phyloP scores from a whole-genome alignment of 2,888 invertebrate genomes.

The Perizoma flavofasciatum region DNA sequence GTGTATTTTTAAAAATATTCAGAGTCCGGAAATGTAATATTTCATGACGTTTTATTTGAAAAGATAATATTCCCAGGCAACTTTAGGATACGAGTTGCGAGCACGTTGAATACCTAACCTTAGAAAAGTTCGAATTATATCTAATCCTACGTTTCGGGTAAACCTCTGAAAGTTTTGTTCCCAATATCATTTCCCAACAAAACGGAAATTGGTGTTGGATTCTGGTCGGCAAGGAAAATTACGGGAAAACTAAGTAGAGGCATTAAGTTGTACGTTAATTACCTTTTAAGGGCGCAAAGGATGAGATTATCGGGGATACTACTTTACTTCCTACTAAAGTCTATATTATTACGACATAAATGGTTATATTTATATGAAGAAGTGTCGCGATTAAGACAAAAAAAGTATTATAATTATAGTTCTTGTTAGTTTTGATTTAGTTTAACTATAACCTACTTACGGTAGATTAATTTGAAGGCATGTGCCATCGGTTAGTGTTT shows the following conservation, averaged over 20 bases:
- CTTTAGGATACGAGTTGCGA: conserved; percentile 26
- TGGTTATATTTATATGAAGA: conserved; percentile 14
- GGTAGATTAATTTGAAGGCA: too few species aligned
- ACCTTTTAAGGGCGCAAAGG: conserved; percentile 48
- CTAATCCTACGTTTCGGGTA: conserved; percentile 22
- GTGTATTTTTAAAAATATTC: conserved; percentile 2
- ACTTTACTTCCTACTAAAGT: conserved; percentile 38
- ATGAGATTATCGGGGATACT: conserved; percentile 46
- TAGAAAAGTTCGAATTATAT: conserved; percentile 27
- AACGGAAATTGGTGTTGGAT: conserved; percentile 28
- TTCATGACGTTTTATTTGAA: conserved; percentile 8
- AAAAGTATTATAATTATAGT: conserved; percentile 6
- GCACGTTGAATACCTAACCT: conserved; percentile 32
- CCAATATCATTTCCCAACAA: conserved; percentile 23
- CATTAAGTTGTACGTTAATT: conserved; percentile 44
- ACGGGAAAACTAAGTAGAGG: conserved; percentile 36
- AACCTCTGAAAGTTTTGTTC: conserved; percentile 32
- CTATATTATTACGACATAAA: conserved; percentile 36
- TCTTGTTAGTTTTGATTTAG: background rate
- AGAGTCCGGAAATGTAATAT: conserved; percentile 3
- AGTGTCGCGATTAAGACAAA: background rate
- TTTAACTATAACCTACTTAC: too few species aligned
- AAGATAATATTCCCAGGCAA: background rate
- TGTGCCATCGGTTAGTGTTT: too few species aligned
- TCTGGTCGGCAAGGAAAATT: conserved; percentile 34